Evolutionary conservation across 2,888 invertebrate genomes (phyloP).

Genomic region (Cetonia aurata): DNA sequence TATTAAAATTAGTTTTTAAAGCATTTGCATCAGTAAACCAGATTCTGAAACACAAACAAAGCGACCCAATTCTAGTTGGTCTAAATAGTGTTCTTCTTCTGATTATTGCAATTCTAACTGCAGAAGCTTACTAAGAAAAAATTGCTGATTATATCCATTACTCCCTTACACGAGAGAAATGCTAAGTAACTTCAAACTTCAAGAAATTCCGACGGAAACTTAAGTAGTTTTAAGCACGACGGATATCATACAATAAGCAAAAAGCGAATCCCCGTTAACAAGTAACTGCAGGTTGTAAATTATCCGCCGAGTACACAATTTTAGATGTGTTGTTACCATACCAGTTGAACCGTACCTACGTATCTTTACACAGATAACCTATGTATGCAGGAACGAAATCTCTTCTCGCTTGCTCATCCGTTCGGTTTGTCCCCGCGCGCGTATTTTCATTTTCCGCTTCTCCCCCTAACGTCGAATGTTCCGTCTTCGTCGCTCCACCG

Average conservation of each 20-base stretch:
- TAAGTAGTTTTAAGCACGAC: constrained; percentile 26
- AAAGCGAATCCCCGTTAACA: constrained; percentile 44
- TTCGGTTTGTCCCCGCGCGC: constrained; percentile 22
- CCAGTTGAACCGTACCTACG: neutral
- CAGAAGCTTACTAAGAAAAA: too few relatives aligned
- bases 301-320: constrained; percentile 56
- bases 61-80: too few relatives aligned
- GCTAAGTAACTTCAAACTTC: constrained; percentile 4
- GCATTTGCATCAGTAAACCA: too few relatives aligned
- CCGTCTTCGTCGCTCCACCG: constrained; percentile 37
- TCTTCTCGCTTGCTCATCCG: constrained; percentile 43
- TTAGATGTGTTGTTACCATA: constrained; percentile 27
- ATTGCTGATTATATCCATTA: too few relatives aligned
- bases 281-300: constrained; percentile 57
- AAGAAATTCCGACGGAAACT: constrained; percentile 16
- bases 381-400: constrained; percentile 19
- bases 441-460: constrained; percentile 52
- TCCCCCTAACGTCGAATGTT: constrained; percentile 50
- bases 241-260: constrained; percentile 6
- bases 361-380: constrained; percentile 7
- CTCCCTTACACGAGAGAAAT: neutral
- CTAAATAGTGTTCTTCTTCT: too few relatives aligned
- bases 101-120: too few relatives aligned
- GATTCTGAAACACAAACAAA: too few relatives aligned
- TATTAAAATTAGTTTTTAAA: too few relatives aligned